Evolutionary conservation across 2,888 invertebrate genomes (phyloP), one percentile per base, ranked within the genome.

Genomic region (Mimas tiliae): DNA sequence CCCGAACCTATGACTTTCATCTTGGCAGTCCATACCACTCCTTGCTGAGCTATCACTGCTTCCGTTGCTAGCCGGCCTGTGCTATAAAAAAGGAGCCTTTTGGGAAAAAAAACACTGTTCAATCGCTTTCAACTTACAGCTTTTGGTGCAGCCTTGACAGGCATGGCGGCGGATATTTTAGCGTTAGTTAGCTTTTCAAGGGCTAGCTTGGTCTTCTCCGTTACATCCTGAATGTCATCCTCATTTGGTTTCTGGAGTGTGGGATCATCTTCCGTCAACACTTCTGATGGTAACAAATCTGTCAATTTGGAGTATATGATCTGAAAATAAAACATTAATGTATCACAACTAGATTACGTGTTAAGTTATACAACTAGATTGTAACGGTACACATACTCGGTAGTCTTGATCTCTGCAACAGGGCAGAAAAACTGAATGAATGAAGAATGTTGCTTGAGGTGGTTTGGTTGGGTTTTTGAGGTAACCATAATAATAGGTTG

Each of bases 81-180:
- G n/a, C n/a, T n/a, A n/a, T 27, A 3, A 27, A 27, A 27, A 27
- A 27, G 27, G 27, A 27, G 4, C 27, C 27, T 27, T 27, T 27
- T 27, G 27, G 27, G 16, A 0, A 48, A 48, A 48, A 16, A 2
- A 7, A 38, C 27, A 3, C 27, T 27, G 1, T 6, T 6, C 14
- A 55, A 52, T 12, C 33, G 27, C 62, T 52, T 64, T 74, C 75
- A 85, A 94, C 94, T 93, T 77, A 95, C 95, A 80, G 95, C 95
- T 94, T 98, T 99, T 64, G 99, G 98, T 0, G 99, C 99, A 84
- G 98, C 97, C 71, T 98, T 95, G 0, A 99, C 99, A 0, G 99
- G 99, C 96, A 99, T 96, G 0, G 99, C 99, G 0, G 99, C 98
- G 0, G 98, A 97, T 74, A 99, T 98, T 90, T 99, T 99, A 16